These are phyloP conservation scores for Phallusia fumigata DNA, from an alignment of 23 tunicate species.

Conservation along the genomic window DNA sequence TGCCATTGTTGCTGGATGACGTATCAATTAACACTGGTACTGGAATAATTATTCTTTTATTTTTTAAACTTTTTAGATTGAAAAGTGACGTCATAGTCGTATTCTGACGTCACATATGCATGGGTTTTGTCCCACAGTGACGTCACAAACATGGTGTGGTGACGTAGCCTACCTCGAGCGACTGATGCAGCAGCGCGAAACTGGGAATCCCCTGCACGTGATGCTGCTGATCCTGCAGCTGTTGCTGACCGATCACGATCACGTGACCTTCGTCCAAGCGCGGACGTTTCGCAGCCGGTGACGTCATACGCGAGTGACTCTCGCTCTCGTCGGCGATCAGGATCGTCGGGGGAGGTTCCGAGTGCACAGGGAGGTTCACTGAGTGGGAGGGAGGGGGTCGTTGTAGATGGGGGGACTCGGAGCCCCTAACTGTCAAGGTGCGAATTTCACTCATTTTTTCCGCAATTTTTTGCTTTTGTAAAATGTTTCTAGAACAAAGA, in stretches of 20 bases:
- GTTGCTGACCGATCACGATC: constrained; percentile 28
- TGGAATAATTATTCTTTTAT: no score
- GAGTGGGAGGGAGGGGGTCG: constrained; percentile 66
- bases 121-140: no score
- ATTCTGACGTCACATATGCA: no score
- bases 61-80: no score
- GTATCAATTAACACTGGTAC: no score
- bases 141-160: no score
- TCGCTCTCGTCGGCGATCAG: constrained; percentile 36
- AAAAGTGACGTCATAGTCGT: no score
- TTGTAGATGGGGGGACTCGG: constrained; percentile 55
- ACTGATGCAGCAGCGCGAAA: constrained; percentile 52
- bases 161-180: constrained; percentile 45
- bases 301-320: constrained; percentile 19
- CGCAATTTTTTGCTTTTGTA: no score
- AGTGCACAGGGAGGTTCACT: constrained; percentile 34
- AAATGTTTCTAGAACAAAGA: neutral
- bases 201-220: constrained; percentile 18
- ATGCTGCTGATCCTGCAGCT: constrained; percentile 10
- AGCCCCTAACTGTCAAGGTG: constrained; percentile 44
- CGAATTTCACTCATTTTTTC: constrained; percentile 50
- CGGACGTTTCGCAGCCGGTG: constrained; percentile 54
- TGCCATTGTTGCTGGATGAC: no score
- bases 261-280: constrained; percentile 33
- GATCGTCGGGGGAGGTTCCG: constrained; percentile 27